Percentiles rank a stretch among this genome's conserved stretches.
Conservation (phyloP, 1,140 invertebrate species). For the Caerostris extrusa region DNA sequence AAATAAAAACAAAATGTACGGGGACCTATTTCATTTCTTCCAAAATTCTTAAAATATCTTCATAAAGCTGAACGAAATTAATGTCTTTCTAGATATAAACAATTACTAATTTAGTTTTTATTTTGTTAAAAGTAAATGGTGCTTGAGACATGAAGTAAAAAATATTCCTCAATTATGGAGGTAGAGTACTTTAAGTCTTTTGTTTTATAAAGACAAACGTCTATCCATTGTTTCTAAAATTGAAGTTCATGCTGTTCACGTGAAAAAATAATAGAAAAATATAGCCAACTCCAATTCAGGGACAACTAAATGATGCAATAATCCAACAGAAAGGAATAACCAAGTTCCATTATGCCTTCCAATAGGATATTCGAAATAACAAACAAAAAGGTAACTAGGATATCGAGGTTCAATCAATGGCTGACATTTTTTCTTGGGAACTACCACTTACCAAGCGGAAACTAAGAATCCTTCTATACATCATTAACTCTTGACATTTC, state of each 20-base stretch:
- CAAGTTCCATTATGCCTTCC: background rate
- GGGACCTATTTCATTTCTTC: no score
- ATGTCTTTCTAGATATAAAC: background rate
- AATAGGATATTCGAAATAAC: background rate
- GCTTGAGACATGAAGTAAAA: background rate
- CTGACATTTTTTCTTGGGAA: slow-evolving; percentile 7
- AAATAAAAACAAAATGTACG: no score
- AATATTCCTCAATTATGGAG: background rate
- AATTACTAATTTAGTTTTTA: background rate
- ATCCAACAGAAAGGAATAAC: background rate
- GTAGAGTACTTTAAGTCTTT: background rate
- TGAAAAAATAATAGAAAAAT: background rate
- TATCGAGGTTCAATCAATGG: background rate
- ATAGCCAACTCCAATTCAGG: background rate
- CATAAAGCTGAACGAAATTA: background rate
- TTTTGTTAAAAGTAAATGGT: background rate
- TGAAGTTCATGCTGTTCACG: background rate
- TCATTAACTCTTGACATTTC: slow-evolving; percentile 28
- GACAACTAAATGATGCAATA: background rate
- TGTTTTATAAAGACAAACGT: background rate
- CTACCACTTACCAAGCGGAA: background rate
- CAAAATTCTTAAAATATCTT: no score
- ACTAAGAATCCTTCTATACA: background rate
- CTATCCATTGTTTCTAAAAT: background rate
- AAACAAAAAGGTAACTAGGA: background rate